These are phyloP conservation scores for Eulemur coronatus DNA, from an alignment of 2,797 vertebrate species.

Conservation along the genomic window DNA sequence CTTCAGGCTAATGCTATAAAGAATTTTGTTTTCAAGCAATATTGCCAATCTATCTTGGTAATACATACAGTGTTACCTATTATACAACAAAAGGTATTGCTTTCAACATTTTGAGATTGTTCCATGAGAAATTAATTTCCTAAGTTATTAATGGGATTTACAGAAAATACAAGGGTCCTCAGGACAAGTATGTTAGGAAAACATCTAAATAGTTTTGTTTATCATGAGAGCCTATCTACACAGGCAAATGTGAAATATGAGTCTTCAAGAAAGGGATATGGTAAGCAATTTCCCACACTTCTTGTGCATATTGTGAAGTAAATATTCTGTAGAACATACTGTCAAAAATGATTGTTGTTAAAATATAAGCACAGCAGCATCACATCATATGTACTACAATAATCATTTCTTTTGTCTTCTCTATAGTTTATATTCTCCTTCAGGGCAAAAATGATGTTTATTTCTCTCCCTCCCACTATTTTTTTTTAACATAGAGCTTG, in stretches of 20 bases:
- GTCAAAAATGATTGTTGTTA: neutral
- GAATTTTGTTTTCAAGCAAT: neutral
- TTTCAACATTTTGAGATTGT: neutral
- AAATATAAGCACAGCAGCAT: neutral
- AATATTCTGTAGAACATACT: neutral
- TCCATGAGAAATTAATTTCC: neutral
- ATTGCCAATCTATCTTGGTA: neutral
- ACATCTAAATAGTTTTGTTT: neutral
- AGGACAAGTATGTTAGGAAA: neutral
- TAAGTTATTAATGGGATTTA: neutral
- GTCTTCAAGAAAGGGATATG: neutral
- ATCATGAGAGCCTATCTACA: neutral
- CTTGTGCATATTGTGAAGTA: neutral
- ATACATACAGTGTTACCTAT: neutral
- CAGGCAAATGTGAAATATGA: neutral
- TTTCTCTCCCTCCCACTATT: neutral
- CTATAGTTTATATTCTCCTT: neutral
- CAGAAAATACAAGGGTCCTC: neutral
- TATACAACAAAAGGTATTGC: neutral
- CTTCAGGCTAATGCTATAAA: neutral
- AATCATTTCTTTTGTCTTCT: neutral
- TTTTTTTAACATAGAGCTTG: neutral
- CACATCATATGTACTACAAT: neutral
- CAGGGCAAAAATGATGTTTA: neutral
- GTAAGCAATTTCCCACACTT: neutral